Evolutionary conservation across 1,140 invertebrate species (phyloP), one percentile per base, ranked within the genome.

Genomic region (Drosophila virilis): DNA sequence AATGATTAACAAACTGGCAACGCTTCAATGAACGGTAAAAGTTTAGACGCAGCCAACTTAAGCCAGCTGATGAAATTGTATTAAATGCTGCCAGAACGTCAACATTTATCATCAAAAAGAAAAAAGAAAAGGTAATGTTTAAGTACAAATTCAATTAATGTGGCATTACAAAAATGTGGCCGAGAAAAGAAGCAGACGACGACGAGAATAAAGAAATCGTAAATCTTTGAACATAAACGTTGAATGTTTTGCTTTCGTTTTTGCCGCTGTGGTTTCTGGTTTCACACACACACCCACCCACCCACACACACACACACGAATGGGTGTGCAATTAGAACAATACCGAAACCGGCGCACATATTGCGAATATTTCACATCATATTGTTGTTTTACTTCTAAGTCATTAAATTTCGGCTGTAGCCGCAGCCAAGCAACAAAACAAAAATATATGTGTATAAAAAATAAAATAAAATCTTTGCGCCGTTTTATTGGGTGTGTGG

Each of bases 291-390:
- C 33, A 33, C 43, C 33, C 7, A 38, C 22, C 5, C 22, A 28
- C 33, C 51, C 50, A n/a, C 17, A 51, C 35, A 42, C 46, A 33
- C 9, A 38, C 15, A 38, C 9, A 60, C 22, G 28, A 28, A 4
- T 22, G 45, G 2, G 38, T 51, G 9, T 70, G 50, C 43, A 70
- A 54, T 54, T 62, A 64, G 67, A 55, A 62, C 48, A 62, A 62
- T 61, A 32, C 59, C 50, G 13, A 51, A 64, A 48, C 51, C 38
- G 33, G 54, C 32, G 59, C 38, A 61, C 59, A 61, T 22, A 71
- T 42, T 65, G 60, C 60, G 50, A 71, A 71, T 71, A 54, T 62
- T 70, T 70, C 50, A 62, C 50, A 50, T 40, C 35, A 54, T 45
- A 15, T 45, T 38, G 35, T 51, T 68, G 35, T 9, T 57, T 7